Conservation (phyloP, 2,888 invertebrate genomes). For the Lochmaea crataegi region DNA sequence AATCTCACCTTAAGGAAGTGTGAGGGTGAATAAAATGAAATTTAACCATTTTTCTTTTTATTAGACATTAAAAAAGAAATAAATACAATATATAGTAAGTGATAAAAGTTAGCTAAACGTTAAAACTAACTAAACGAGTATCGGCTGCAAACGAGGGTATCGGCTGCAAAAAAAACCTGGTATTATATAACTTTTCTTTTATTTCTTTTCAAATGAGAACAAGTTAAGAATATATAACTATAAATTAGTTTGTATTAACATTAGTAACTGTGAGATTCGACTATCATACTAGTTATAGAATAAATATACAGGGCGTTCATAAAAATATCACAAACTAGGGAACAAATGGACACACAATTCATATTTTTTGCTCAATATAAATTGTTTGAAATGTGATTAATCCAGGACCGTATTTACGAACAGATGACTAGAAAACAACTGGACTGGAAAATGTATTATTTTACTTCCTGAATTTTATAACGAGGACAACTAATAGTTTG, state of each 20-base stretch:
- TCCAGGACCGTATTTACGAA: slow-evolving; percentile 16
- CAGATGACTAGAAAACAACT: slow-evolving; percentile 15
- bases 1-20: too few species aligned
- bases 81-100: slow-evolving; percentile 52
- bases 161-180: slow-evolving; percentile 40
- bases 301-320: slow-evolving; percentile 43
- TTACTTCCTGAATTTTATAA: not conserved
- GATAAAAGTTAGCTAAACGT: slow-evolving; percentile 52
- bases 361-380: slow-evolving; percentile 20
- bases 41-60: slow-evolving; percentile 44
- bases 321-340: slow-evolving; percentile 42
- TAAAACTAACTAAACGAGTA: slow-evolving; percentile 41
- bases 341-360: slow-evolving; percentile 29
- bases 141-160: too few species aligned
- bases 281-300: slow-evolving; percentile 45
- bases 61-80: slow-evolving; percentile 54
- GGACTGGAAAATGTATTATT: not conserved
- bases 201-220: slow-evolving; percentile 22
- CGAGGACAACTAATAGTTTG: not conserved
- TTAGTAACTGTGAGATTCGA: slow-evolving; percentile 52
- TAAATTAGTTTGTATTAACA: slow-evolving; percentile 41
- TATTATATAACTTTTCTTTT: slow-evolving; percentile 11
- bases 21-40: not conserved
- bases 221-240: slow-evolving; percentile 21
- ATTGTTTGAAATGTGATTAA: slow-evolving; percentile 7